These are phyloP conservation scores for Diorhabda sublineata DNA, from an alignment of 1,140 invertebrate genomes.

Conservation along the genomic window DNA sequence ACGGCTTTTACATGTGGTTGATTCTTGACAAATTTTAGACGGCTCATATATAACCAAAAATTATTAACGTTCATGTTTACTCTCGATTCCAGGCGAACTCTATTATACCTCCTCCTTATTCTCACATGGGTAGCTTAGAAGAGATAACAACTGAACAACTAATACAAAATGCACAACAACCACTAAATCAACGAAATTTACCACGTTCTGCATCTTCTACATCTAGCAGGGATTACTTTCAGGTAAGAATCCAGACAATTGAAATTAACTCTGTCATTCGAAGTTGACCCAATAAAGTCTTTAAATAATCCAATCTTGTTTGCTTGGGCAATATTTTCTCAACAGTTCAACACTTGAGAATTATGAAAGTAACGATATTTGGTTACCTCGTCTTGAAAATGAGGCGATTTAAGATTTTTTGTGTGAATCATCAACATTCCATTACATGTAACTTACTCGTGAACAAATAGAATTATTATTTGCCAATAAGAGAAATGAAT, in stretches of 20 bases:
- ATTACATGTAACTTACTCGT: too few relatives aligned
- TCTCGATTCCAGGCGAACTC: constrained; percentile 60
- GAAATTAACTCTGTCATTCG: too few relatives aligned
- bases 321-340: neutral
- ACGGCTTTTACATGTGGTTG: too few relatives aligned
- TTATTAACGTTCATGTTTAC: too few relatives aligned
- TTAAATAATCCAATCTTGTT: neutral
- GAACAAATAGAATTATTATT: too few relatives aligned
- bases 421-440: too few relatives aligned
- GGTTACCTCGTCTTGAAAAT: too few relatives aligned
- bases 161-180: constrained; percentile 24
- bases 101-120: constrained; percentile 74
- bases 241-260: constrained; percentile 13
- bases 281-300: too few relatives aligned
- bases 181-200: constrained; percentile 19
- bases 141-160: constrained; percentile 52
- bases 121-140: constrained; percentile 69
- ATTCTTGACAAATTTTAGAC: too few relatives aligned
- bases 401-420: too few relatives aligned
- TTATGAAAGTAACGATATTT: neutral
- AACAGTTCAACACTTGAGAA: neutral
- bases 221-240: constrained; percentile 30
- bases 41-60: too few relatives aligned
- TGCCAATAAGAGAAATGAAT: too few relatives aligned
- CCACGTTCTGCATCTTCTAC: constrained; percentile 27